Base-by-base conservation (phyloP, 2,888 invertebrate species). In the Xestia c-nigrum region DNA sequence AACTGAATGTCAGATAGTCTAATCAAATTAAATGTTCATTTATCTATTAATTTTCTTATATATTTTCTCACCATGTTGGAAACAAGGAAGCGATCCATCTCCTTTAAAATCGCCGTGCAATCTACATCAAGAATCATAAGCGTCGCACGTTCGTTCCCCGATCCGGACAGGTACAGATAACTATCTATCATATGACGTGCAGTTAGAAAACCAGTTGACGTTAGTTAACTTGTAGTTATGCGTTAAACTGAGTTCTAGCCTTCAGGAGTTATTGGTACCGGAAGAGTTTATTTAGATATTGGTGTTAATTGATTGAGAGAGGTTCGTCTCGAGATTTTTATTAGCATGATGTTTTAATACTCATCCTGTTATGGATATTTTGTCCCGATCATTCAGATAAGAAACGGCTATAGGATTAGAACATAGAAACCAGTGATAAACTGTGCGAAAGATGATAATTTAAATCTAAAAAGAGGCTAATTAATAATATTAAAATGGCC, bases 191-290 rank as follows among this genome's bases (percentile, higher is more conserved):
- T 84, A 79, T 77, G 43, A 55, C 64, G 71, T 81, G 63, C 78
- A 76, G 85, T 86, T 85, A 80, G 52, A 85, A 87, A 84, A 84
- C 88, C 65, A 68, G 85, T 87, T 80, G 71, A 67, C 63, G 75
- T 77, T 43, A 73, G 76, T 68, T 72, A 66, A 57, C 64, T 16
- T 77, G 57, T 74, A 75, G 52, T 79, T 82, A 87, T 67, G 66
- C 38, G 52, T 75, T 80, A 43, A 74, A 65, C 61, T 75, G 16
- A 59, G 71, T n/a, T 63, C 69, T 70, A 76, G 52, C n/a, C 70
- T 59, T 61, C 64, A 74, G 38, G 68, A 61, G 43, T 61, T 46
- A 64, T 59, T 65, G 69, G 55, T 66, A 66, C 52, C 19, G 72
- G 74, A 50, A 70, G 46, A 40, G 68, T 59, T 50, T n/a, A 70